A percentile compares a stretch with the other conserved stretches of the same genome.
phyloP scores from a whole-genome alignment of 2,797 vertebrate species.

The Hypotaenidia okinawae region DNA sequence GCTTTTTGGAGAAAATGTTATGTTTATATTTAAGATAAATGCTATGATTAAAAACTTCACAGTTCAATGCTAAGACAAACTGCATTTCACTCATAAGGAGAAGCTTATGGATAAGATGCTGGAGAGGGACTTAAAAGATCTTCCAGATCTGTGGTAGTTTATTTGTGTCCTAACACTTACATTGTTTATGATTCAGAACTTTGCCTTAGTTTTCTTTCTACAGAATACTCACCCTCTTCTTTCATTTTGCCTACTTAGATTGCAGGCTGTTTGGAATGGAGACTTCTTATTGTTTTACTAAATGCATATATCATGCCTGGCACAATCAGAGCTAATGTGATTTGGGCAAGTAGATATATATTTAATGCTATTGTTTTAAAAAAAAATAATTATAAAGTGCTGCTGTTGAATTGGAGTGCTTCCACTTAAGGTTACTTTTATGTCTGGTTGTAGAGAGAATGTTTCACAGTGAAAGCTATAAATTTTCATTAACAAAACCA shows the following conservation, averaged over 20 bases:
- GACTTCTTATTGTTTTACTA: neutral
- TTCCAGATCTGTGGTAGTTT: neutral
- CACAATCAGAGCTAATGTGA: neutral
- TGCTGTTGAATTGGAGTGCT: slow-evolving; percentile 3
- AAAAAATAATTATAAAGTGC: neutral
- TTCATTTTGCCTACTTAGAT: neutral
- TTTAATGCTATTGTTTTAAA: neutral
- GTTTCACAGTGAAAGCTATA: slow-evolving; percentile 10
- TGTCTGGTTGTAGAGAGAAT: neutral
- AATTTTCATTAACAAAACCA: slow-evolving; percentile 34
- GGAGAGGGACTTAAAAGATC: neutral
- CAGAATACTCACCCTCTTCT: neutral
- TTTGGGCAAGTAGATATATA: slow-evolving; percentile 11
- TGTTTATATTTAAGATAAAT: neutral
- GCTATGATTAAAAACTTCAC: neutral
- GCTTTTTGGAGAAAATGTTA: neutral
- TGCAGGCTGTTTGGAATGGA: neutral
- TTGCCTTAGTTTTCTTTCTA: neutral
- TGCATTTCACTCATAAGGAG: neutral
- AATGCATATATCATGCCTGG: slow-evolving; percentile 6
- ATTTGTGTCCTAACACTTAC: neutral
- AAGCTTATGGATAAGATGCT: neutral
- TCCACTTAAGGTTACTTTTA: slow-evolving; percentile 18
- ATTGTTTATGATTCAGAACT: neutral
- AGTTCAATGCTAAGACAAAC: neutral